Conservation (phyloP, 2,888 invertebrate genomes). For the Cataglyphis livida region DNA sequence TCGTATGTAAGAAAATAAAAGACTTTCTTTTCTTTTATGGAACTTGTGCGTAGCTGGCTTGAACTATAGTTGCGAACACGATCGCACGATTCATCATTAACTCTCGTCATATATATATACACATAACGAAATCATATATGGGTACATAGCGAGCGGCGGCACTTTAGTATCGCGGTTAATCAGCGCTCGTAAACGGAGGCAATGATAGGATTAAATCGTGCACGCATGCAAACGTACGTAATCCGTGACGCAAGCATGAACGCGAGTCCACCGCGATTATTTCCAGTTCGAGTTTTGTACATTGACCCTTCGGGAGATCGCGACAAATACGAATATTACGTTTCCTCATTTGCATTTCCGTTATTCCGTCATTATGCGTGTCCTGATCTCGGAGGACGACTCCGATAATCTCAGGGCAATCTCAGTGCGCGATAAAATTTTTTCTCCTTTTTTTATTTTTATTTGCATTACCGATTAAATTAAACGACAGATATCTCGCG, state of each 20-base stretch:
- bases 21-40: constrained; percentile 5
- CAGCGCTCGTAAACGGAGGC: constrained; percentile 21
- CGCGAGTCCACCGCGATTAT: constrained; percentile 47
- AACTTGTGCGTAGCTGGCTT: neutral
- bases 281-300: constrained; percentile 49
- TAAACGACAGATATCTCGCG: neutral
- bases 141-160: neutral
- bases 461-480: neutral
- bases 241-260: constrained; percentile 31
- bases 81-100: neutral
- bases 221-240: neutral
- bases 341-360: constrained; percentile 6
- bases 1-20: constrained; percentile 26
- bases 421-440: neutral
- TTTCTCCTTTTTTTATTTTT: neutral
- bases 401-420: neutral
- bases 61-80: neutral
- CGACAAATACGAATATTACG: constrained; percentile 4
- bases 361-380: neutral
- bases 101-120: neutral
- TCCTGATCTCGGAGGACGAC: neutral
- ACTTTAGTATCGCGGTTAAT: constrained; percentile 24
- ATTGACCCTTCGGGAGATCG: constrained; percentile 33
- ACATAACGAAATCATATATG: constrained; percentile 9
- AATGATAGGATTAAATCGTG: constrained; percentile 37